Percentiles rank a stretch among this genome's conserved stretches.
Evolutionary conservation across 2,797 vertebrate species (phyloP).

Genomic region (Hephaestus fuliginosus): DNA sequence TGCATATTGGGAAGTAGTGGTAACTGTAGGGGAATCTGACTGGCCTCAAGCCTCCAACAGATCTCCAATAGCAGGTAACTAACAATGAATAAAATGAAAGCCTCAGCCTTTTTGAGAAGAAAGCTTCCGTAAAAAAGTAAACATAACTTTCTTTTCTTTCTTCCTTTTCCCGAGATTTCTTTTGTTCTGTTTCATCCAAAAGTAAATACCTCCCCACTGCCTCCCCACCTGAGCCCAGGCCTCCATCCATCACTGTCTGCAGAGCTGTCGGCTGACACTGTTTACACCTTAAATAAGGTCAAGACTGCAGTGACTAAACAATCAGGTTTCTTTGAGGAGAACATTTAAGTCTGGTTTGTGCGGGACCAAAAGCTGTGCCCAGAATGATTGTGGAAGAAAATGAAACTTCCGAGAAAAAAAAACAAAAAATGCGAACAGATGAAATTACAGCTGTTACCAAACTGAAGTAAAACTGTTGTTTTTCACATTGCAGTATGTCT

Average conservation of each 20-base stretch:
- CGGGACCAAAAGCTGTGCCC: background rate
- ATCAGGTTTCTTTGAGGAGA: slow-evolving; percentile 15
- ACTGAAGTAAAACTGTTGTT: background rate
- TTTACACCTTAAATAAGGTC: slow-evolving; percentile 32
- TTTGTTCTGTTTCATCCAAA: background rate
- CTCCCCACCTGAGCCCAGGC: slow-evolving; percentile 4
- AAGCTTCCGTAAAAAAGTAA: background rate
- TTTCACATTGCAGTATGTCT: background rate
- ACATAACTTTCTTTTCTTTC: background rate
- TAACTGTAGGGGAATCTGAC: background rate
- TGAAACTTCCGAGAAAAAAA: background rate
- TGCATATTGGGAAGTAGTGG: background rate
- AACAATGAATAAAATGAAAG: background rate
- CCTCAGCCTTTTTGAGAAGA: background rate
- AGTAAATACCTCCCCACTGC: background rate
- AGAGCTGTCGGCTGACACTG: slow-evolving; percentile 3
- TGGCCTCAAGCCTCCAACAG: background rate
- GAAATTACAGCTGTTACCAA: background rate
- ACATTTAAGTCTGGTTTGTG: slow-evolving; percentile 1
- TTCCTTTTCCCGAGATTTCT: background rate
- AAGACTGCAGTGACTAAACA: slow-evolving; percentile 31
- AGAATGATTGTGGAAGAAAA: slow-evolving; percentile 4
- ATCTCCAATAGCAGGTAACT: background rate
- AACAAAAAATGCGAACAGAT: background rate
- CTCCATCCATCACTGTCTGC: slow-evolving; percentile 41